Base-by-base conservation (phyloP, 2,797 vertebrate genomes). In the Botia kubotai region DNA sequence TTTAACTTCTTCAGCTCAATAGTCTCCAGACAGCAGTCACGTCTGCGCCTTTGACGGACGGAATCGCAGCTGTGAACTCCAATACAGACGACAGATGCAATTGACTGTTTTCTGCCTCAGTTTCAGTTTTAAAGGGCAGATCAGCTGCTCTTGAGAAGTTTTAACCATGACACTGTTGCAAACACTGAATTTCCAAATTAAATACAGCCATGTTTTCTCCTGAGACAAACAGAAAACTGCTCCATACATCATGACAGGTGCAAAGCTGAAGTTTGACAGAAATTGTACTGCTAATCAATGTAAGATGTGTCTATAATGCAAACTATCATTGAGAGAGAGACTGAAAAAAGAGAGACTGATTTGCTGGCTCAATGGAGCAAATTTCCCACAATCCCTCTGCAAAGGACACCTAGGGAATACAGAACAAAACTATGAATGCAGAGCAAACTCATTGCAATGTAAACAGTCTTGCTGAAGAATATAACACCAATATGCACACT, bases 341-440 rank as follows among this genome's bases (percentile, higher is more conserved):
- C 26, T 46, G 57, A 72, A 29, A 12, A 58, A 57, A 60, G 43
- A 46, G 43, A 82, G 58, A 55, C 46, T 86, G 86, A 86, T 86
- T 86, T 86, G 66, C 78, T 50, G 74, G 79, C 83, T 85, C 84
- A 82, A 11, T 85, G 76, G 74, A 84, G 82, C 83, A 79, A 21
- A 83, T 48, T 80, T 66, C 82, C 76, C 67, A 73, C 75, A 80
- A 86, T 75, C 67, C 77, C 77, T 71, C 3, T 36, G 23, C 26
- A 36, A 63, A 71, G 6, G 75, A 60, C 23, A 78, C 19, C 26
- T 50, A 60, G 39, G 66, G 66, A 69, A 68, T 77, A n/a, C 39
- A 57, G 8, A 77, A 46, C 65, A 57, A 67, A 29, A 6, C 11
- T 21, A 21, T 16, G 39, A 39, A 46, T 46, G 36, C 5, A 29